A percentile compares a stretch with the other conserved stretches of the same genome.
Evolutionary conservation across 1,140 invertebrate genomes (phyloP).

Genomic region (Aethina tumida): DNA sequence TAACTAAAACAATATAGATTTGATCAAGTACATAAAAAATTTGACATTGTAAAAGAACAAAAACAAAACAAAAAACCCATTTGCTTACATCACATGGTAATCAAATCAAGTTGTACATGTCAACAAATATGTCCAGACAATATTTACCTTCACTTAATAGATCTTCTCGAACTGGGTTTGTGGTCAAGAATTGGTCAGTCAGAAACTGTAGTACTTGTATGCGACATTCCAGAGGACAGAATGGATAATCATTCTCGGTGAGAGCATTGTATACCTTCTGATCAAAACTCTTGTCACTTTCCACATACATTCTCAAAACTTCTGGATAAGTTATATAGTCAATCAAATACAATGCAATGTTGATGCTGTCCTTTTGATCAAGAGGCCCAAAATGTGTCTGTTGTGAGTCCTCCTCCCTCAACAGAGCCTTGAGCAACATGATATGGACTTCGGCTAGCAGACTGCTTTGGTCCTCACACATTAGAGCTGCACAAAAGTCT

Average conservation of each 20-base stretch:
- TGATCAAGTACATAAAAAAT: background rate
- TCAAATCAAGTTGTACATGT: background rate
- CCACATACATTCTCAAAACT: conserved; percentile 76
- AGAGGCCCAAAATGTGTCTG: conserved; percentile 91
- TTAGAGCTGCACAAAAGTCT: conserved; percentile 89
- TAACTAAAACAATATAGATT: conserved; percentile 2
- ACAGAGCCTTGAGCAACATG: conserved; percentile 78
- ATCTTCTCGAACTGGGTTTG: conserved; percentile 86
- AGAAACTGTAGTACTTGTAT: conserved; percentile 83
- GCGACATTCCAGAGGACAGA: conserved; percentile 70
- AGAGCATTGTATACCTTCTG: conserved; percentile 57
- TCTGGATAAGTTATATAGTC: conserved; percentile 95
- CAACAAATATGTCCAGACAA: background rate
- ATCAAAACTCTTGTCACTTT: conserved; percentile 77
- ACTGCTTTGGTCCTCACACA: conserved; percentile 83
- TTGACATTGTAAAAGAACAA: background rate
- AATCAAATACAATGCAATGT: conserved; percentile 82
- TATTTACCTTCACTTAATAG: conserved; percentile 79
- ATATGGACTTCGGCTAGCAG: conserved; percentile 88
- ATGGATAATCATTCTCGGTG: conserved; percentile 78
- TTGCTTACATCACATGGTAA: too few species aligned
- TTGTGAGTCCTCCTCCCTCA: conserved; percentile 90
- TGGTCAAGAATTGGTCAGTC: conserved; percentile 89
- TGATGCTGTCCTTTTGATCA: conserved; percentile 94
- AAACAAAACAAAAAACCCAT: too few species aligned